Base-by-base conservation (phyloP, 1,140 invertebrate genomes). In the Nephila pilipes region DNA sequence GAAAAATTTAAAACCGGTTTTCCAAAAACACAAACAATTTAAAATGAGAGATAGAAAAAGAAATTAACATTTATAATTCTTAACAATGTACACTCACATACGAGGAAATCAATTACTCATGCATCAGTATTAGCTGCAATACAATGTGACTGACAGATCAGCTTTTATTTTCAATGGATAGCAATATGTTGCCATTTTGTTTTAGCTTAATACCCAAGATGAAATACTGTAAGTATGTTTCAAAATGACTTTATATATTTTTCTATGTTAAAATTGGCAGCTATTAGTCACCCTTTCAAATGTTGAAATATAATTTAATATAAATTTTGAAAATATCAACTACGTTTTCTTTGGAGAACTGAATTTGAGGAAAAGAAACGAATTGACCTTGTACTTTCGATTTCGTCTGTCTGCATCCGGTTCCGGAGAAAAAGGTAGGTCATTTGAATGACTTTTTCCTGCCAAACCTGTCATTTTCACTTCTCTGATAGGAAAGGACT, bases 381-480 rank as follows among this genome's bases (percentile, higher is more conserved):
- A 83, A 83, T 54, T 55, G 38, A 54, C 38, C 54, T 83, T 83
- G 80, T 55, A 83, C 14, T 54, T 83, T 55, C 80, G 38, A 55
- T 83, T 83, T 83, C 80, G 22, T 10, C 22, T 18, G 69, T 75
- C 25, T 75, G 25, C 63, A 75, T 75, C 69, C 69, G 69, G 69
- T 75, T 75, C 69, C 69, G 32, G 29, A 75, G 75, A 12, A 10
- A 79, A 55, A 89, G 87, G 88, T 90, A 92, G 90, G 90, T 92
- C 91, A 93, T 80, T 93, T 93, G 91, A 93, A 93, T 75, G 91
- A 87, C 91, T 91, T 83, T 10, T n/a, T 54, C 25, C 1, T 14
- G 14, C 18, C 2, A 29, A 12, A 16, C 54, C 14, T 57, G 18
- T 54, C 12, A 57, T 46, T 36, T 60, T 55, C 38, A 57, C 8